Conservation (phyloP, 2,113 vertebrate genomes). For the Zapornia atra region DNA sequence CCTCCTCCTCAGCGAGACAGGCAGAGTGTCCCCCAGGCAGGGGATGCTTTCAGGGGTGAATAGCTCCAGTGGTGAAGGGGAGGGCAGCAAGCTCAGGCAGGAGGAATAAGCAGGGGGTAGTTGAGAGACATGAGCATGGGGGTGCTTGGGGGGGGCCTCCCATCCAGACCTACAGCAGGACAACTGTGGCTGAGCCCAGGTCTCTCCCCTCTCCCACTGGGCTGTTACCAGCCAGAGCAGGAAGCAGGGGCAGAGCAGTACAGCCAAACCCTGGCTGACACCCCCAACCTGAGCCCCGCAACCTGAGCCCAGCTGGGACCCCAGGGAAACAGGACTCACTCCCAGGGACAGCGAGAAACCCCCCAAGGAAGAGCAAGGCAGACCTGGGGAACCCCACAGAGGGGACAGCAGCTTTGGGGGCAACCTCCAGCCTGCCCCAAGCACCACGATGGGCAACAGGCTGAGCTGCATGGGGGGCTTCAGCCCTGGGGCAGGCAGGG, state of each 20-base stretch:
- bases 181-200: fast-evolving
- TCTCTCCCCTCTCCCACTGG: not conserved
- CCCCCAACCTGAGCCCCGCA: not conserved
- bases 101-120: not conserved
- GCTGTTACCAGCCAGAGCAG: fast-evolving
- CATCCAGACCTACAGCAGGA: not conserved
- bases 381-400: not conserved
- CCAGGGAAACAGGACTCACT: not conserved
- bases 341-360: not conserved
- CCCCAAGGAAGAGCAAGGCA: not conserved
- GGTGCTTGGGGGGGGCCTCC: not conserved
- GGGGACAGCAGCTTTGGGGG: not conserved
- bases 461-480: too few relatives aligned
- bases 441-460: too few relatives aligned
- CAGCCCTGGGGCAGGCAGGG: too few relatives aligned
- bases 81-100: not conserved
- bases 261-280: not conserved
- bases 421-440: not conserved
- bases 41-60: not conserved
- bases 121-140: not conserved
- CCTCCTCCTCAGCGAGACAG: not conserved
- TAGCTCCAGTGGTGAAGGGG: fast-evolving
- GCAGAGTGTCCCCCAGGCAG: too few relatives aligned
- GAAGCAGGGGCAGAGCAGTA: fast-evolving
- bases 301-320: not conserved